A percentile compares a stretch with the other conserved stretches of the same genome.
These are phyloP conservation scores for Stenchaetothrips biformis DNA, from an alignment of 2,888 invertebrate genomes.

Conservation along the genomic window DNA sequence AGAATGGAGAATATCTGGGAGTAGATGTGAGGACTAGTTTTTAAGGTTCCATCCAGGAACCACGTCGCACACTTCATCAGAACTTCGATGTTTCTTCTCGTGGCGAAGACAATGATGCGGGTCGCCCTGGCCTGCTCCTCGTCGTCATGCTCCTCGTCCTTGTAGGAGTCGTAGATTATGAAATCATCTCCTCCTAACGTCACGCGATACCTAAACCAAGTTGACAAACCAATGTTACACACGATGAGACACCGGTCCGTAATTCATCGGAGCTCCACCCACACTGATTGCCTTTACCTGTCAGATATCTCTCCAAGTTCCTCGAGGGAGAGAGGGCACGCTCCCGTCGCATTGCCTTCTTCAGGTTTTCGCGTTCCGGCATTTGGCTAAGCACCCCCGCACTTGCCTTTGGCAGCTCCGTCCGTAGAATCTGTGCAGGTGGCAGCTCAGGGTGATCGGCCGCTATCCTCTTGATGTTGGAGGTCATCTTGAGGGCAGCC, in stretches of 20 bases:
- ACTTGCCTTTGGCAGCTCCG: not conserved
- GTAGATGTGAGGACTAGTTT: too few relatives aligned
- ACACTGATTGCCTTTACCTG: too few relatives aligned
- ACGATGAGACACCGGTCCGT: too few relatives aligned
- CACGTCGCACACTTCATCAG: not conserved
- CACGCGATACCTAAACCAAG: not conserved
- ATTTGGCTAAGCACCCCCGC: not conserved
- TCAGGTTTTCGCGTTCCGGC: not conserved
- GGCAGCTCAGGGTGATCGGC: not conserved
- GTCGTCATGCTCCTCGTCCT: not conserved
- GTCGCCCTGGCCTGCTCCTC: not conserved
- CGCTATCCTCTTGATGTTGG: not conserved
- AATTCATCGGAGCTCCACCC: too few relatives aligned
- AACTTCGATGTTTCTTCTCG: not conserved
- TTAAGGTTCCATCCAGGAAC: too few relatives aligned
- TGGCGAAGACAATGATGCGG: constrained; percentile 3
- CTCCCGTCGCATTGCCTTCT: too few relatives aligned
- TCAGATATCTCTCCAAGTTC: not conserved
- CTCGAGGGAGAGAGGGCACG: not conserved
- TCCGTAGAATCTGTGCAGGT: not conserved
- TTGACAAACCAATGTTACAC: too few relatives aligned
- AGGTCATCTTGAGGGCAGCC: not conserved
- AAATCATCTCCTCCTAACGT: not conserved
- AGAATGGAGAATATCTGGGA: too few relatives aligned
- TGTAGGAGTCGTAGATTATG: not conserved